Base-by-base conservation (phyloP, 2,888 invertebrate genomes). In the Aspidiotus rigidus region DNA sequence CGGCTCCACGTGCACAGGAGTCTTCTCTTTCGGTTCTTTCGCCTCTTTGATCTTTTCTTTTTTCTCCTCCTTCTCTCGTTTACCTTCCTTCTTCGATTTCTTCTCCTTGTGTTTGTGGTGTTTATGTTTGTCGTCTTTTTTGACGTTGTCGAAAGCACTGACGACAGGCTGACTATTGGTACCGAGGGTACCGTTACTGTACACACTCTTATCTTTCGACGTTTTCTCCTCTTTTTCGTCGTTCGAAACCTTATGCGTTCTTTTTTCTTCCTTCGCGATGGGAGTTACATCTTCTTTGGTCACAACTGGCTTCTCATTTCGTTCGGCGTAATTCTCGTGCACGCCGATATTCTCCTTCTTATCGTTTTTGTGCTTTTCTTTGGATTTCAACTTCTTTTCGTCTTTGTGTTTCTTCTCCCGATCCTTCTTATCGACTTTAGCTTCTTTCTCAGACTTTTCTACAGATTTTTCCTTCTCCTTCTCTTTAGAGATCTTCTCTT, bases 81-180 rank as follows among this genome's bases (percentile, higher is more conserved):
- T 69, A 16, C 63, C 39, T 15, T 67, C 67, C 53, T 67, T 67
- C 53, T 67, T 67, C 15, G 62, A 62, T 63, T 69, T 69, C 40
- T 69, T 63, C 49, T 69, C 63, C 44, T 69, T 69, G 55, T 63
- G 69, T 41, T 69, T 69, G 62, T 69, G 69, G 41, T 69, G 69
- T 57, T 63, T 69, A 44, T 69, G 69, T 60, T 67, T 67, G 28
- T 49, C 67, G 44, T 67, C 67, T 11, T 59, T 59, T 13, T 59
- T 59, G 28, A 39, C 28, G 16, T 10, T 39, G 6, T 17, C 59
- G 2, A 11, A 16, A 13, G 44, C 62, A 10, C 42, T 57, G 44
- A 41, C 57, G 39, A 44, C 53, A 53, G 16, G 53, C 15, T 53
- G 53, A 41, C 54, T 61, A 61, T 61, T 28, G 44, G 13, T 49